Evolutionary conservation across 37 sponge, comb jelly and placozoan genomes (phyloP), one percentile per base, ranked within the genome.

Genomic region (Cladorhizidae sp.): DNA sequence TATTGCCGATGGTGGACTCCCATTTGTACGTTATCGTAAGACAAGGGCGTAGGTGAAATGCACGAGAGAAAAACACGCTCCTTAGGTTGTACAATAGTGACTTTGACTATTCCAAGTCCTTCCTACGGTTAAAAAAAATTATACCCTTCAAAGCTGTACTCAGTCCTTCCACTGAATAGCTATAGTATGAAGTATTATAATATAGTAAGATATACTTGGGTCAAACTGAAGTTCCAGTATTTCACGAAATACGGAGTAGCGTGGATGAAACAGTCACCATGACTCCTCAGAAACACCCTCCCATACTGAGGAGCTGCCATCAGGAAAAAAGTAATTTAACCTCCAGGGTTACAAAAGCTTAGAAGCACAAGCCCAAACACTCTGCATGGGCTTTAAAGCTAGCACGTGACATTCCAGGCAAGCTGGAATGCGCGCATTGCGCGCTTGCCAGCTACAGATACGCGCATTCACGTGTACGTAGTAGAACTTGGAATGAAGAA

Each of bases 231-330:
- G 21, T 69, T 76, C 58, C 58, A 74, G 51, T 85, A 82, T 26
- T 63, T 82, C 38, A 82, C 29, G 73, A 72, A 78, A 20, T 23
- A 43, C 1, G 42, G 35, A 2, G 76, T 61, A 1, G 80, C 88
- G 40, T 88, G 88, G 36, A 88, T 35, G 22, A 88, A 88, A 50
- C 88, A 83, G 78, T 88, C 88, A 1, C 57, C 55, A 52, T 88
- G 83, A 14, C 57, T 78, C 23, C 43, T 69, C 40, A 52, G 39
- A 57, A 72, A 82, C 8, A 88, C 45, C 40, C 74, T 77, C 37
- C 73, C 88, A 8, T n/a, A 64, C 73, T 74, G n/a, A 23, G 40
- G 41, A 26, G 37, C 70, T 0, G 28, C 38, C 80, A 71, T 71
- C 67, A 17, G 17, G 21, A 22, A 23, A 8, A 8, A 21, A 6